Conservation (phyloP, 2,888 invertebrate genomes). For the Heliconius ethilla region DNA sequence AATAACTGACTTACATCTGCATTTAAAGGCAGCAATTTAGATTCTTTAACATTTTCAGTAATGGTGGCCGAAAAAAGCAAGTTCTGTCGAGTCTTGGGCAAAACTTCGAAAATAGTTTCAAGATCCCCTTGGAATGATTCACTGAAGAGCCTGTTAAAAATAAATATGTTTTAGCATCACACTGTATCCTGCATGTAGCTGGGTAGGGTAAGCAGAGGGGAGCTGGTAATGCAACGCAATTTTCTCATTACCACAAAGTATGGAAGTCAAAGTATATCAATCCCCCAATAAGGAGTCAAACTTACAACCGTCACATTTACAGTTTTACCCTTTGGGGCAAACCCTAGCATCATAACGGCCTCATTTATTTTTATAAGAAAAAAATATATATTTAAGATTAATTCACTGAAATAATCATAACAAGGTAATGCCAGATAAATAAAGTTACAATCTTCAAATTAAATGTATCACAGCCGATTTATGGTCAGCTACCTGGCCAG, state of each 20-base stretch:
- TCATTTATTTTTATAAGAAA: too few species aligned
- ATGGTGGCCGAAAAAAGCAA: slow-evolving; percentile 98
- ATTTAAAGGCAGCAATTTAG: slow-evolving; percentile 82
- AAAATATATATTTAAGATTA: too few species aligned
- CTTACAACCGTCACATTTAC: background rate
- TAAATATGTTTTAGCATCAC: background rate
- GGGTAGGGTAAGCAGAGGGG: background rate
- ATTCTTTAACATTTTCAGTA: slow-evolving; percentile 89
- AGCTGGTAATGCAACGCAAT: background rate
- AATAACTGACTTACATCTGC: slow-evolving; percentile 81
- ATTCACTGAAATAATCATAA: too few species aligned
- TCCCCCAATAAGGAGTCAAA: background rate
- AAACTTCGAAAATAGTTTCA: slow-evolving; percentile 87
- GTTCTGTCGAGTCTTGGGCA: slow-evolving; percentile 92
- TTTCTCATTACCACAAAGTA: background rate
- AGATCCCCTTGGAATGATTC: slow-evolving; percentile 93
- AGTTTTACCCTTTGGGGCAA: background rate
- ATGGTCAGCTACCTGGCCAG: too few species aligned
- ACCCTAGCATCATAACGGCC: too few species aligned
- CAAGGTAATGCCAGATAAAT: too few species aligned
- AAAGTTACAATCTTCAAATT: too few species aligned
- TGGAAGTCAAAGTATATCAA: background rate
- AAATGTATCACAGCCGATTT: too few species aligned
- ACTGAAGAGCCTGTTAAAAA: slow-evolving; percentile 77
- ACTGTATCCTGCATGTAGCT: background rate